Percentiles rank a stretch among this genome's conserved stretches.
Evolutionary conservation across 2,888 invertebrate genomes (phyloP).

Genomic region (Neoaliturus tenellus): DNA sequence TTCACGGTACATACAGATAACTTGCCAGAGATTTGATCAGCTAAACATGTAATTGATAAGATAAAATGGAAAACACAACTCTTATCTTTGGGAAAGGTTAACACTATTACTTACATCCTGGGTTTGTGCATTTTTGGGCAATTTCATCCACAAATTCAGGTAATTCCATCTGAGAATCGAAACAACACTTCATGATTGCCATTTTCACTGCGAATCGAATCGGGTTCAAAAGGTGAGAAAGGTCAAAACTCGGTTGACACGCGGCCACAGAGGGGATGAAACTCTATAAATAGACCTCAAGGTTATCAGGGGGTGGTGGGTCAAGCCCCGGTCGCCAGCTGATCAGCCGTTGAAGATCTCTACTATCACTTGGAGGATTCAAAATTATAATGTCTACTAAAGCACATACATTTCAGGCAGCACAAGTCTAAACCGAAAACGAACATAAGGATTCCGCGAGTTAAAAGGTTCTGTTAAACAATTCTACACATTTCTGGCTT

Average conservation of each 20-base stretch:
- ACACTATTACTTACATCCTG: constrained; percentile 83
- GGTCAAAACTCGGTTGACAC: constrained; percentile 19
- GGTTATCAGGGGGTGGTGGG: constrained; percentile 30
- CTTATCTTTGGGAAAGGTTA: not conserved
- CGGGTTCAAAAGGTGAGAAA: constrained; percentile 21
- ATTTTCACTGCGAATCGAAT: constrained; percentile 70
- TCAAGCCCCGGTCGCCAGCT: constrained; percentile 28
- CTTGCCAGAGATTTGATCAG: too few species aligned
- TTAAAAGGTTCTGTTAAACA: not conserved
- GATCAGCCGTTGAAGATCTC: not conserved
- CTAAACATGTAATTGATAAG: too few species aligned
- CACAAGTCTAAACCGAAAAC: too few species aligned
- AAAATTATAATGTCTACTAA: too few species aligned
- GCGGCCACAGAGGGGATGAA: not conserved
- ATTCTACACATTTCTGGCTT: constrained; percentile 33
- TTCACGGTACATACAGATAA: too few species aligned
- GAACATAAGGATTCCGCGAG: too few species aligned
- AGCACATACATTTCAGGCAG: too few species aligned
- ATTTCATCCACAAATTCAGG: constrained; percentile 85
- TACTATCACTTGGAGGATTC: not conserved
- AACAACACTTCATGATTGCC: constrained; percentile 87
- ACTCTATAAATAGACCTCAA: constrained; percentile 35
- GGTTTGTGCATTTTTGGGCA: constrained; percentile 87
- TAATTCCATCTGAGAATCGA: constrained; percentile 79
- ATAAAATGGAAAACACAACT: too few species aligned